Evolutionary conservation across 2,888 invertebrate genomes (phyloP), one percentile per base, ranked within the genome.

Genomic region (Crossocerus cetratus): DNA sequence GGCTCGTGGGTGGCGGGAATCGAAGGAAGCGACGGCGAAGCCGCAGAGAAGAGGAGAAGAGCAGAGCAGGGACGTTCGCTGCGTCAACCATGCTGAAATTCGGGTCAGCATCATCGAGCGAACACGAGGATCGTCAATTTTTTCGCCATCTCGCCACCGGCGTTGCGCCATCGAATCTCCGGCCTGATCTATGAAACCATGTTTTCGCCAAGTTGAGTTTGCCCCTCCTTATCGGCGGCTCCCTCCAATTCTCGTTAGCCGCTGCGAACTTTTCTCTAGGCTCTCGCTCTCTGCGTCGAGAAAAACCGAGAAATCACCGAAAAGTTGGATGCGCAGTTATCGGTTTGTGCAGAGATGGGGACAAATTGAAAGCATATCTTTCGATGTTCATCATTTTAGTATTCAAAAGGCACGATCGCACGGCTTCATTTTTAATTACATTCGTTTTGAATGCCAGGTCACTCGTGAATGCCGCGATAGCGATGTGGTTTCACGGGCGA

Each of bases 11-110:
- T 8, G 58, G 23, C 20, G 69, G 57, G 58, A 18, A 32, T 32
- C 32, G 49, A 11, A 58, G 61, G 67, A 62, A 49, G 59, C 58
- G 75, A 65, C 14, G 67, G 21, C 23, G 43, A 45, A 65, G 22
- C 11, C 8, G 8, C 0, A 32, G 32, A 32, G 32, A 32, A 32
- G 54, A 21, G 32, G 32, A 32, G 32, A 32, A 11, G 11, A 32
- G 54, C 16, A 22, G 32, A 45, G 32, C 23, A 62, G 18, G 56
- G 61, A 75, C 74, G 69, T 75, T 74, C 72, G 72, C 72, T 78
- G 77, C 82, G 79, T 76, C 82, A 82, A 82, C 81, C 76, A 74
- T 76, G 81, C 78, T 76, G 81, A 81, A 81, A 82, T 82, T 82
- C 78, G 76, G 82, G 81, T 82, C 82, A 80, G 76, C 78, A 53